Percentiles rank a stretch among this genome's conserved stretches.
Evolutionary conservation across 2,888 invertebrate species (phyloP).

Genomic region (Pseudococcus viburni): DNA sequence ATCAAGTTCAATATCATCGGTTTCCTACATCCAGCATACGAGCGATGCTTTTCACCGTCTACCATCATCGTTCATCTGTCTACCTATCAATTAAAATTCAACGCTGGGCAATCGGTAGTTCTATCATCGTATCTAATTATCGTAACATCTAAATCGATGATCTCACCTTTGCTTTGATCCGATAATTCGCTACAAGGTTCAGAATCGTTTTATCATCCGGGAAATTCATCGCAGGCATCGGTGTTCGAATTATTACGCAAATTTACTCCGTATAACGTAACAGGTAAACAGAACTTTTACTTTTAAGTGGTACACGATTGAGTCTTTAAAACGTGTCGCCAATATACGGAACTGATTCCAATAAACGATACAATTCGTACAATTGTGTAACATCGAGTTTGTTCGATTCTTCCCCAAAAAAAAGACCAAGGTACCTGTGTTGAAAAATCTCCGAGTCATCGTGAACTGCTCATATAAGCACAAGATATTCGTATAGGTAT

Average conservation of each 20-base stretch:
- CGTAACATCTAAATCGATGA: slow-evolving; percentile 19
- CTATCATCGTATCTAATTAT: slow-evolving; percentile 36
- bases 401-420: slow-evolving; percentile 12
- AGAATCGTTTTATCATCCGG: slow-evolving; percentile 49
- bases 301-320: slow-evolving; percentile 62
- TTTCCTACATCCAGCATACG: background rate
- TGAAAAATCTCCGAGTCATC: background rate
- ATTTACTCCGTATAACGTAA: slow-evolving; percentile 38
- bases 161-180: slow-evolving; percentile 28
- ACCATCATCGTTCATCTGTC: background rate
- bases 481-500: too few relatives aligned
- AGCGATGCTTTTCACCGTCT: background rate
- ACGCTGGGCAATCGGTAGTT: background rate
- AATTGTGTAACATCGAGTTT: slow-evolving; percentile 7
- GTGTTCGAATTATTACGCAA: slow-evolving; percentile 61
- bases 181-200: slow-evolving; percentile 50
- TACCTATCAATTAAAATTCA: slow-evolving; percentile 15
- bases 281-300: slow-evolving; percentile 61
- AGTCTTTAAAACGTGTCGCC: slow-evolving; percentile 54
- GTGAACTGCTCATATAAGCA: background rate
- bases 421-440: background rate
- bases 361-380: slow-evolving; percentile 44
- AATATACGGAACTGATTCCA: slow-evolving; percentile 60
- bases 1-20: slow-evolving; percentile 21
- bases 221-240: slow-evolving; percentile 40